These are phyloP conservation scores for Pterois miles DNA, from an alignment of 2,797 vertebrate species.

Conservation along the genomic window DNA sequence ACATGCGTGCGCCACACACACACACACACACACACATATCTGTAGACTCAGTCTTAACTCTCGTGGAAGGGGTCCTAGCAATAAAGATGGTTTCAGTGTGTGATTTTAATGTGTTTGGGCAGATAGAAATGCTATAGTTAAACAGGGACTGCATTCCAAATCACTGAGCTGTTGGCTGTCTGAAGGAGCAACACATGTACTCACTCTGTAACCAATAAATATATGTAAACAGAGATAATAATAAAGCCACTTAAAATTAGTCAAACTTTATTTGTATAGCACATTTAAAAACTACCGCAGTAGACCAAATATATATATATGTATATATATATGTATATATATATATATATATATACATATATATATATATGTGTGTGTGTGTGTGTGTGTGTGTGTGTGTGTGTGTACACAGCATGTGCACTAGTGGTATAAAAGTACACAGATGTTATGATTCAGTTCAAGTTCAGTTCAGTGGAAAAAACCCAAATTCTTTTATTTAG, in stretches of 20 bases:
- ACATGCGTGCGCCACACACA: too few relatives aligned
- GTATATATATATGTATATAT: too few relatives aligned
- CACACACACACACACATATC: neutral
- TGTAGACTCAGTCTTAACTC: neutral
- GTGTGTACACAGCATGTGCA: too few relatives aligned
- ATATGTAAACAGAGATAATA: neutral
- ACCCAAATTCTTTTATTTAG: neutral
- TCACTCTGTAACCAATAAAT: neutral
- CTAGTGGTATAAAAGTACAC: neutral
- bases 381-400: too few relatives aligned
- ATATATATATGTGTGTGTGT: too few relatives aligned
- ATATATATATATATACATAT: too few relatives aligned
- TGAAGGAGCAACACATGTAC: neutral
- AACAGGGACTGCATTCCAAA: slow-evolving; percentile 10
- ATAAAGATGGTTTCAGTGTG: slow-evolving; percentile 1
- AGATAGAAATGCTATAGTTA: neutral
- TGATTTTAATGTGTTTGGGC: slow-evolving; percentile 19
- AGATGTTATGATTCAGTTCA: neutral
- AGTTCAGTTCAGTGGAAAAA: neutral
- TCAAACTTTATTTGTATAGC: neutral
- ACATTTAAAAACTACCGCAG: too few relatives aligned
- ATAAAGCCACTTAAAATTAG: neutral
- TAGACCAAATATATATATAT: neutral
- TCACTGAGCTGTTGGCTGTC: neutral
- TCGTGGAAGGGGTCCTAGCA: neutral